Conservation (phyloP, 2,113 vertebrate species). For the Gobiocypris rarus region DNA sequence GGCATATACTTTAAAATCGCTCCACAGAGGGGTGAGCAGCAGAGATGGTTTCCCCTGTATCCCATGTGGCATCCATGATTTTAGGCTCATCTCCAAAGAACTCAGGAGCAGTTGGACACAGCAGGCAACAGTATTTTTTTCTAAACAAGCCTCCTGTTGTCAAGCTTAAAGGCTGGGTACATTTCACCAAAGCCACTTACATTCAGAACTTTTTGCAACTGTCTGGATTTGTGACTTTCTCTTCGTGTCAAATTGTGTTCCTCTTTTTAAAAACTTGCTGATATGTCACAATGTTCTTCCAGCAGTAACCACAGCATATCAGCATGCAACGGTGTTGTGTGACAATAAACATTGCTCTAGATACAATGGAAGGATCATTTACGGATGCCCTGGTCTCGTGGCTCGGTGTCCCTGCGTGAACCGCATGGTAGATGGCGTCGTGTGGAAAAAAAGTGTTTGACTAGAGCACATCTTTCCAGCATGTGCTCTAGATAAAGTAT, state of each 20-base stretch:
- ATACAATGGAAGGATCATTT: background rate
- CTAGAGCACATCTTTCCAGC: background rate
- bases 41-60: background rate
- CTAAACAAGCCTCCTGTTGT: background rate
- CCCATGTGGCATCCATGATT: background rate
- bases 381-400: background rate
- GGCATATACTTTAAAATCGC: background rate
- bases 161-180: background rate
- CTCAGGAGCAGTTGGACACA: background rate
- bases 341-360: background rate
- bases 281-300: background rate
- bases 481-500: constrained; percentile 31
- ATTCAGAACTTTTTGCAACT: background rate
- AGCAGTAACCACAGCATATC: background rate
- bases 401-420: background rate
- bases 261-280: background rate
- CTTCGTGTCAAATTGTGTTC: constrained; percentile 6
- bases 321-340: background rate
- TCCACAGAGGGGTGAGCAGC: background rate
- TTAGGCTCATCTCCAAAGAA: background rate
- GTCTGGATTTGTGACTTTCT: background rate
- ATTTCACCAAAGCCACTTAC: background rate
- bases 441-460: background rate
- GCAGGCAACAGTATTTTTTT: background rate
- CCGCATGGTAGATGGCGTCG: background rate